Base-by-base conservation (phyloP, 2,797 vertebrate genomes). In the Spinus pinus region DNA sequence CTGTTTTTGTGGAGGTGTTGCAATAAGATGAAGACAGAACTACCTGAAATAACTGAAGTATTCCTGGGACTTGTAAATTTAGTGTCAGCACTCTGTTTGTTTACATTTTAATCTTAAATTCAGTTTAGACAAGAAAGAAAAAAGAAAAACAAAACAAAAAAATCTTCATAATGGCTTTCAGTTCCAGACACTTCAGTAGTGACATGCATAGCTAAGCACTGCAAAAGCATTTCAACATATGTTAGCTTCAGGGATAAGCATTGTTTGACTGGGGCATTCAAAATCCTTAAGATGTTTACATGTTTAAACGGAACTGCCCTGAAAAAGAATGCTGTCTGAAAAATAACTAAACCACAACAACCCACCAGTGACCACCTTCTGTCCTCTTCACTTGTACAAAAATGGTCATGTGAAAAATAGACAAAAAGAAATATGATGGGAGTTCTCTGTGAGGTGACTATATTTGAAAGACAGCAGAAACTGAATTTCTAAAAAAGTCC, bases 1-100 rank as follows among this genome's bases (percentile, higher is more conserved):
- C 33, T 83, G 61, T 31, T 94, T 93, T 88, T 90, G 39, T 88
- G 70, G 65, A 93, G 62, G 62, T 94, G 87, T 51, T 91, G 54
- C 49, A 85, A 46, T 44, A 79, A 62, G 39, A 83, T 81, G 49
- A 96, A 93, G 75, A 62, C 17, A 79, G 24, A 91, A 77, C 17
- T 81, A 56, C 67, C 16, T 77, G 46, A 85, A 87, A 18, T n/a
- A 93, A 83, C 21, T 54, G 20, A 96, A 79, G 28, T 54, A 74
- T 90, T 90, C 47, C 24, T 54, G 25, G n/a, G 47, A 83, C 72
- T 81, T 86, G 73, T 21, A 93, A 86, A 93, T 71, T 67, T 51
- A 87, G 33, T 47, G 37, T 57, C 75, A 92, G 64, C 7, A 57
- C 46, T 74, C 50, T 62, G 41, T 69, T 66, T 51, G 23, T 72